Conservation (phyloP, 2,888 invertebrate species). For the Malachius bipustulatus region DNA sequence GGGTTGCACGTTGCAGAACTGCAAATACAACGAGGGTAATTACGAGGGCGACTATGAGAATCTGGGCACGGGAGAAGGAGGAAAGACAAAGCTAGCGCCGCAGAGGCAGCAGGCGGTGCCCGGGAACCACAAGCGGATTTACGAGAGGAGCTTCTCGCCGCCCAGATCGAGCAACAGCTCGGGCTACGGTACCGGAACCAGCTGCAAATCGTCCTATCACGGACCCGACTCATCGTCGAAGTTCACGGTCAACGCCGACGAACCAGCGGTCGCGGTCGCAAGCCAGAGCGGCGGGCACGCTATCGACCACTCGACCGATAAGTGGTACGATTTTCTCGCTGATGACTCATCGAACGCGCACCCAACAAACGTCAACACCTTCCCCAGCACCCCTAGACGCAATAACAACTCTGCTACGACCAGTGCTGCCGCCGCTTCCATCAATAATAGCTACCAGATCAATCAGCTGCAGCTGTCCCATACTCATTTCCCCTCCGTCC, state of each 20-base stretch:
- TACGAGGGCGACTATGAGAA: constrained; percentile 61
- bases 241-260: too few species aligned
- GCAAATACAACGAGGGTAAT: constrained; percentile 48
- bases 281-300: constrained; percentile 53
- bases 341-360: constrained; percentile 44
- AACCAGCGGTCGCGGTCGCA: constrained; percentile 49
- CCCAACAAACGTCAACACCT: constrained; percentile 34
- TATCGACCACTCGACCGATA: constrained; percentile 50
- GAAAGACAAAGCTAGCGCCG: constrained; percentile 36
- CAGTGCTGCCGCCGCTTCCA: too few species aligned
- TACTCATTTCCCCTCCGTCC: constrained; percentile 31
- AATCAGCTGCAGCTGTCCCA: constrained; percentile 30
- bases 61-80: constrained; percentile 34
- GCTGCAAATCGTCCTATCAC: constrained; percentile 37
- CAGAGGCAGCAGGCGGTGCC: constrained; percentile 43
- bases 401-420: too few species aligned
- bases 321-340: constrained; percentile 47
- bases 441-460: constrained; percentile 24
- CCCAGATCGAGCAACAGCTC: constrained; percentile 69
- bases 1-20: constrained; percentile 52
- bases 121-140: constrained; percentile 52
- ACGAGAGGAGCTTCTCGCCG: constrained; percentile 63
- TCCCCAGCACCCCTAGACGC: constrained; percentile 34
- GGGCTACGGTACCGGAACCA: constrained; percentile 70
- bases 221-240: constrained; percentile 27